Conservation (phyloP, 2,888 invertebrate species). For the Drosophila maculinotata region DNA sequence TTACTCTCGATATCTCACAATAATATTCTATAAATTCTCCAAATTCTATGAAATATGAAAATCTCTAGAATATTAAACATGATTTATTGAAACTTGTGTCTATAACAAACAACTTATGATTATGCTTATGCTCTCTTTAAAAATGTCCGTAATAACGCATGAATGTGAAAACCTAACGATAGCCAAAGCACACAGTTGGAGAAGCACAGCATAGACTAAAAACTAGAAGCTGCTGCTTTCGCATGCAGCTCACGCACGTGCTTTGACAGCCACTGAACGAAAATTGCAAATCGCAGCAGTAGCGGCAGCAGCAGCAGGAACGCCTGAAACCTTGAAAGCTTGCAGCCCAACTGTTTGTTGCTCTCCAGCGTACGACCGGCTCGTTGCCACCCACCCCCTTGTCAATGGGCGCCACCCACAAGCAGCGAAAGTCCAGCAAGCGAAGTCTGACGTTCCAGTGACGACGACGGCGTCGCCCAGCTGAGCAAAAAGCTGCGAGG, state of each 20-base stretch:
- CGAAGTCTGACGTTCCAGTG: slow-evolving; percentile 42
- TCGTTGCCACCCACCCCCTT: slow-evolving; percentile 12
- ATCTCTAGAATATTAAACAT: no score
- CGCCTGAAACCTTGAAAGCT: slow-evolving; percentile 66
- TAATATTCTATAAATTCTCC: no score
- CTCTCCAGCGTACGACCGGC: slow-evolving; percentile 46
- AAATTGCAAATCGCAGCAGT: slow-evolving; percentile 46
- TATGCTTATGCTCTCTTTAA: background rate
- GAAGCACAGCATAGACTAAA: background rate
- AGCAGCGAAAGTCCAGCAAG: slow-evolving; percentile 20
- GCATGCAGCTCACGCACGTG: slow-evolving; percentile 32
- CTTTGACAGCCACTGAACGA: slow-evolving; percentile 43
- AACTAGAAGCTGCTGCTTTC: slow-evolving; percentile 11
- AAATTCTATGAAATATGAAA: no score
- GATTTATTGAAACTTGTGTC: background rate
- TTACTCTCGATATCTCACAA: no score
- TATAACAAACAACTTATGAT: background rate
- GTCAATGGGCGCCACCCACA: slow-evolving; percentile 50
- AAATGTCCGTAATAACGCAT: background rate
- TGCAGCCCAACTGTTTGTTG: slow-evolving; percentile 43
- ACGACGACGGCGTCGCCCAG: slow-evolving; percentile 43
- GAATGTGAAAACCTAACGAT: background rate
- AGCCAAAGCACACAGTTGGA: slow-evolving; percentile 12
- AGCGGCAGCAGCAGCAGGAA: slow-evolving; percentile 34
- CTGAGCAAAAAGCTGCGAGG: slow-evolving; percentile 49